These are phyloP conservation scores for Malurus splendens DNA, from an alignment of 2,797 vertebrate genomes.

Conservation along the genomic window DNA sequence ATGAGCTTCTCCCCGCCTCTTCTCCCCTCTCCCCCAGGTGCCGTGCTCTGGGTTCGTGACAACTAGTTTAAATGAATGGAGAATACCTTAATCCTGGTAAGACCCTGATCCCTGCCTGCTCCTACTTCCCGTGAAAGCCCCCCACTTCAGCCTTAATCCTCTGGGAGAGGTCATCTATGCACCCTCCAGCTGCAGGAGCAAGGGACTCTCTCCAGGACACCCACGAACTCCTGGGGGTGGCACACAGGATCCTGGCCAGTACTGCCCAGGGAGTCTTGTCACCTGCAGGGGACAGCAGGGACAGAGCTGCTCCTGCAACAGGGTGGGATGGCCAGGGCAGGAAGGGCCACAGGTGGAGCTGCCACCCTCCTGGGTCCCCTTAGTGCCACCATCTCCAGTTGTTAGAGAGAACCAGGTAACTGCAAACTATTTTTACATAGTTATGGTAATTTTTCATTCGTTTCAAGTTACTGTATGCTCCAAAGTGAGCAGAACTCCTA, in stretches of 20 bases:
- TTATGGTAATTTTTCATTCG: not conserved
- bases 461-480: not conserved
- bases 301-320: not conserved
- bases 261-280: not conserved
- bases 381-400: not conserved
- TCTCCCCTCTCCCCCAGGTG: not conserved
- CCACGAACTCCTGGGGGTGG: not conserved
- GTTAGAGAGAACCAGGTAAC: not conserved
- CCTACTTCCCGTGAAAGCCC: not conserved
- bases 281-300: not conserved
- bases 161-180: not conserved
- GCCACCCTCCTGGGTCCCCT: not conserved
- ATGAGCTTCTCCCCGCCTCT: not conserved
- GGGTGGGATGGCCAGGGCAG: not conserved
- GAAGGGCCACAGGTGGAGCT: not conserved
- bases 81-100: slow-evolving; percentile 29
- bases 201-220: not conserved
- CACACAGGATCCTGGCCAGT: not conserved
- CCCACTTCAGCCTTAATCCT: not conserved
- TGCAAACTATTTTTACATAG: not conserved
- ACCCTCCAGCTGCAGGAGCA: not conserved
- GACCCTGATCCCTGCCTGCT: not conserved
- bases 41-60: not conserved
- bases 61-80: not conserved
- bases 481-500: not conserved